Evolutionary conservation across 64 coral and sea anemone genomes (phyloP), one percentile per base, ranked within the genome.

Genomic region (Pachyseris speciosa): DNA sequence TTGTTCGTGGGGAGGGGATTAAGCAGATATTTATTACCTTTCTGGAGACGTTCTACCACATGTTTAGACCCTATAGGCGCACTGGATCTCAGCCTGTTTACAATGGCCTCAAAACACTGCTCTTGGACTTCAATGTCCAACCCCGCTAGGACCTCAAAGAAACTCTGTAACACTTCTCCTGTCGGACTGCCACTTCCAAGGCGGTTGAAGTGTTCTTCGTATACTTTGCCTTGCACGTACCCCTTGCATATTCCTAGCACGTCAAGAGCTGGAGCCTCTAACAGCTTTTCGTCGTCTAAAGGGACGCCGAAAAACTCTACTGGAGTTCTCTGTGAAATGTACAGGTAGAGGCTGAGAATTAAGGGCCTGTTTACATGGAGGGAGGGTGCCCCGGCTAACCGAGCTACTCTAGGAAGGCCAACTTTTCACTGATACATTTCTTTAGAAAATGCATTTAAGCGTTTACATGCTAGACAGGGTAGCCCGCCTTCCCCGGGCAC

Each of bases 251-350:
- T 36, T 4, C 4, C 77, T 22, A 80, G 19, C 31, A 81, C 77
- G 25, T 37, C 1, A 0, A 0, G 0, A 22, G 34, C 7, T n/a
- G 16, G 20, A 7, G 77, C 51, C 4, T 81, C 9, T 33, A 61
- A 36, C 29, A 63, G n/a, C 13, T 25, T 38, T 61, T 59, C 0
- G 36, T 81, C 51, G 10, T 55, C 12, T 22, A 81, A 57, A 15
- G 77, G 77, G 25, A 81, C 11, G 77, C 77, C 77, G 29, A 38
- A 81, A 81, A 81, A 81, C 20, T 81, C 77, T 19, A 81, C 77
- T 39, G 77, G 77, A 15, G 77, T 61, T 9, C 22, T 81, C 77
- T 81, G 13, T 39, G 29, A 79, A 19, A 22, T 0, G 22, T 27
- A 38, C 10, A 10, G 24, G 7, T 16, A 8, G 58, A 32, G 1